A percentile compares a stretch with the other conserved stretches of the same genome.
Conservation (phyloP, 2,888 invertebrate species). For the Spodoptera exigua region DNA sequence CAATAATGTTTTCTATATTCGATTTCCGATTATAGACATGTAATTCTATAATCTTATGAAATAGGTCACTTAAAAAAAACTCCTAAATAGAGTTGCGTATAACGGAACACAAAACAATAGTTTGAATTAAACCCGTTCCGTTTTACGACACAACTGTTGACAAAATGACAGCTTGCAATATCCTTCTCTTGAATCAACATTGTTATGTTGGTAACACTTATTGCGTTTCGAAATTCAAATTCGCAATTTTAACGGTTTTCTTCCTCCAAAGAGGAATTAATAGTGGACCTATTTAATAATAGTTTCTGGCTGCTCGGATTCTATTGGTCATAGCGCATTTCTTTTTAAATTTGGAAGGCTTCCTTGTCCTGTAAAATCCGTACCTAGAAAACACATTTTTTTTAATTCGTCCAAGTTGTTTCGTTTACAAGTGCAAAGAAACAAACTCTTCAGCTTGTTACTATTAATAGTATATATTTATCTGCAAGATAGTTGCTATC, state of each 20-base stretch:
- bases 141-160: conserved; percentile 35
- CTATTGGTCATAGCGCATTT: not conserved
- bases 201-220: conserved; percentile 10
- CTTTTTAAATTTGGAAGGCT: too few relatives aligned
- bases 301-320: too few relatives aligned
- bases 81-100: conserved; percentile 13
- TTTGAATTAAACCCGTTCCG: conserved; percentile 42
- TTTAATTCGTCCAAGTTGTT: conserved; percentile 35
- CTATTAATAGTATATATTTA: too few relatives aligned
- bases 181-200: conserved; percentile 38
- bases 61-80: not conserved
- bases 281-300: too few relatives aligned
- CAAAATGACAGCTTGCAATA: conserved; percentile 49
- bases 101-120: conserved; percentile 54
- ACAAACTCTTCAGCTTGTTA: too few relatives aligned
- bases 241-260: conserved; percentile 10
- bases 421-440: not conserved
- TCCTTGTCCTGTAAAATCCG: too few relatives aligned
- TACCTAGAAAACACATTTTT: conserved; percentile 5
- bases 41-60: too few relatives aligned
- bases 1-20: too few relatives aligned
- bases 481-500: too few relatives aligned
- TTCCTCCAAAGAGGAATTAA: too few relatives aligned
- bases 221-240: conserved; percentile 19
- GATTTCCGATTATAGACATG: too few relatives aligned